These are phyloP conservation scores for Fringilla coelebs DNA, from an alignment of 2,797 vertebrate species.

Conservation along the genomic window DNA sequence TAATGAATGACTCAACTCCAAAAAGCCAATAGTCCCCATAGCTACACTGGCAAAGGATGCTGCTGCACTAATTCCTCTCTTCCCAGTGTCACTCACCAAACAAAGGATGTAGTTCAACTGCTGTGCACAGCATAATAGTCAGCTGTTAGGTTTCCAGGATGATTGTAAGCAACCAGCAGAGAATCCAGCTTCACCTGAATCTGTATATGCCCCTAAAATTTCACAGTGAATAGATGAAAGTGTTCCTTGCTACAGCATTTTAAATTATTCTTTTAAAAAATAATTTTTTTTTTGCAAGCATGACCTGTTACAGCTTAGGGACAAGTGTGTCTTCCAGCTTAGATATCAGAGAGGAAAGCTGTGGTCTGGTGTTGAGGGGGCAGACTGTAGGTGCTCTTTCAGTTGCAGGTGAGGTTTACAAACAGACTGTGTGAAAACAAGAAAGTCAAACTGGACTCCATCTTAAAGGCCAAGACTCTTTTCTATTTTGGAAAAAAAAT, in stretches of 20 bases:
- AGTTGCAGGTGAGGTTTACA: background rate
- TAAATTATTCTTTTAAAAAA: background rate
- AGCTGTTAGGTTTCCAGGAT: background rate
- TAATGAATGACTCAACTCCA: background rate
- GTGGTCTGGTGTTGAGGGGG: background rate
- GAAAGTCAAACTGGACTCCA: background rate
- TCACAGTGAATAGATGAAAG: background rate
- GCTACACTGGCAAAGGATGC: background rate
- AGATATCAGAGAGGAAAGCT: background rate
- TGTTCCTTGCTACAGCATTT: background rate
- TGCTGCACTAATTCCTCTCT: background rate
- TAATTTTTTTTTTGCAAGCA: background rate
- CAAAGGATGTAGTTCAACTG: background rate
- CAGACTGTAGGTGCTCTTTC: background rate
- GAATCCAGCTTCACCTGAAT: background rate
- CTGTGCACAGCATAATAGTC: background rate
- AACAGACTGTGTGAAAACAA: background rate
- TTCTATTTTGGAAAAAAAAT: background rate
- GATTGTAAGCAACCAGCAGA: background rate
- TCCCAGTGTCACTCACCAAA: background rate
- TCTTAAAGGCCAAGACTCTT: background rate
- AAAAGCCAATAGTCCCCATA: background rate
- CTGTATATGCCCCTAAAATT: background rate
- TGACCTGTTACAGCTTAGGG: background rate
- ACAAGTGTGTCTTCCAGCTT: background rate